A percentile compares a stretch with the other conserved stretches of the same genome.
Conservation (phyloP, 2,797 vertebrate species). For the Cossypha niveicapilla region DNA sequence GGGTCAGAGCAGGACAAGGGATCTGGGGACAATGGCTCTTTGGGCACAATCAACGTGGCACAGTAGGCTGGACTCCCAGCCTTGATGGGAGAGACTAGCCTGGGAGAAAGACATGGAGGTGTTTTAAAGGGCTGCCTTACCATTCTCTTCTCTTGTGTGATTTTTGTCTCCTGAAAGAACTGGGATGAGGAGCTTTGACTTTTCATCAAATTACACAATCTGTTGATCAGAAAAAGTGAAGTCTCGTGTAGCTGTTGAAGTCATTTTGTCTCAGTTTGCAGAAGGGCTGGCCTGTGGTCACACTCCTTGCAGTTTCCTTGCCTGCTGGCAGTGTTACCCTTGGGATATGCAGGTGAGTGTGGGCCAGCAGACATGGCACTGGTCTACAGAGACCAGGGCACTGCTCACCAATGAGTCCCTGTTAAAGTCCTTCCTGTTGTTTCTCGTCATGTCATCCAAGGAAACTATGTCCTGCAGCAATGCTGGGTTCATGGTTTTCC, state of each 20-base stretch:
- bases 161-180: neutral
- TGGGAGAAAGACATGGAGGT: neutral
- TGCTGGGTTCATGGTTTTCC: neutral
- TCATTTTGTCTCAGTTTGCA: neutral
- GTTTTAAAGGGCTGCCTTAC: neutral
- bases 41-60: accelerated
- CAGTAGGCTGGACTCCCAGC: neutral
- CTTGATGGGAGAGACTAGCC: neutral
- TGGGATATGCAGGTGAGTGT: neutral
- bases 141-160: neutral
- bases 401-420: neutral
- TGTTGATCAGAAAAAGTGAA: neutral
- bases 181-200: neutral
- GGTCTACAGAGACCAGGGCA: neutral
- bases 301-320: neutral
- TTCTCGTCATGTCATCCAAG: neutral
- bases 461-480: neutral
- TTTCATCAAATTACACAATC: neutral
- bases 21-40: neutral
- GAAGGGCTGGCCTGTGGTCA: neutral
- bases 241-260: neutral
- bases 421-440: neutral
- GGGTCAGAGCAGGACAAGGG: neutral
- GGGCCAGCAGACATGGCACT: neutral
- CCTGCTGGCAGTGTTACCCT: neutral